Base-by-base conservation (phyloP, 1,140 invertebrate genomes). In the Cataglyphis hispanica region DNA sequence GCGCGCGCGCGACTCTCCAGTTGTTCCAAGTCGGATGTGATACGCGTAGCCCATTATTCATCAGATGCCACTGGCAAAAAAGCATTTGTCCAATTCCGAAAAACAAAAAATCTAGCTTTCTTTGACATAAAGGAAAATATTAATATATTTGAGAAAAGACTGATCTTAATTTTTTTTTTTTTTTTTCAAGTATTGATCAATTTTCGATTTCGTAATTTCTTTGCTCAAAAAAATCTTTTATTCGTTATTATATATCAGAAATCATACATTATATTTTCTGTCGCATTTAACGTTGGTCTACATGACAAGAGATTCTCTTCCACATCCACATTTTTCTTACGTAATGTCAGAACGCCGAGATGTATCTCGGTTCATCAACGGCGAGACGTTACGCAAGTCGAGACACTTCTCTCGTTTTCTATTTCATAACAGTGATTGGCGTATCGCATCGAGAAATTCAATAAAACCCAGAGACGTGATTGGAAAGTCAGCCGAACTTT, bases 391-490 rank as follows among this genome's bases (percentile, higher is more conserved):
- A 69, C 77, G 77, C 46, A 80, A 69, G 34, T 67, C 63, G 63
- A 80, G 63, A 40, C 46, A 69, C 77, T 80, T 80, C 46, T 56
- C 63, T 56, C 77, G 64, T 80, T 80, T 80, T 46, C 77, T 80
- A 67, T 80, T 80, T 80, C 69, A 80, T 67, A 80, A 80, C 77
- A 4, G 63, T 80, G 77, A 80, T 80, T 80, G 77, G 77, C 77
- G 63, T 80, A 80, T 80, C 46, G 63, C 46, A 50, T 69, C 76
- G 27, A 61, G 34, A 56, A 80, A 80, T 80, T 34, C 77, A 80
- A 80, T 80, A 80, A 80, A 80, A 69, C 8, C 22, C 46, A 10
- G 77, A 80, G 4, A 80, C 77, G 77, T 80, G 77, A 80, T 80
- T 80, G 77, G 77, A 80, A 80, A 80, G 46, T 80, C 77, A 80